Base-by-base conservation (phyloP, 2,113 vertebrate genomes). In the Varanus salvator region DNA sequence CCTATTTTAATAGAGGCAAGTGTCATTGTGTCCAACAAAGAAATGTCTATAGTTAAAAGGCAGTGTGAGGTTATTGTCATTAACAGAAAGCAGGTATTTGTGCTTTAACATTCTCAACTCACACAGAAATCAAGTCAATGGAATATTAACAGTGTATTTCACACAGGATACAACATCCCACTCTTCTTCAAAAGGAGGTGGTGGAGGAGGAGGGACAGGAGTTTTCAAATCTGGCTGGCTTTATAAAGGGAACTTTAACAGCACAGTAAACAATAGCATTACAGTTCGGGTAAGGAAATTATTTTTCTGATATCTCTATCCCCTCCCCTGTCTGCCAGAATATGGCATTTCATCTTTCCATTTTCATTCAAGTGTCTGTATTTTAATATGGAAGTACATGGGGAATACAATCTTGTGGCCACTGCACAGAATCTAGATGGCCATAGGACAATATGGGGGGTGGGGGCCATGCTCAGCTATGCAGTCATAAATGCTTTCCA, bases 211-310 rank as follows among this genome's bases (percentile, higher is more conserved):
- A 85, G 97, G 97, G 52, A 96, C 98, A 0, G 98, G 98, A 80
- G 98, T 99, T 95, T 99, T 99, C 97, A 98, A 98, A 92, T 99
- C 98, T 48, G 99, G 99, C 88, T 99, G 99, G 99, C 98, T 99
- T 54, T 99, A 99, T 97, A 99, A 99, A 96, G 99, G 99, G 84
- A 99, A 99, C 97, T 99, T 99, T 87, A 99, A 99, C 96, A 99
- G 98, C 97, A 99, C 98, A 2, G 98, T 99, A 94, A 99, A 99
- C 97, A 99, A 99, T 60, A 99, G 99, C 82, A 98, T 99, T 93
- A 99, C 98, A 91, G 98, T 99, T 60, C 97, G 98, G 98, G 99
- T 99, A 96, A 98, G 98, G 94, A 85, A 64, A 34, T 25, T 4
- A 4, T 88, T 66, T 82, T 90, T 74, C 50, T 66, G 72, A 89